These are phyloP conservation scores for Athalia circularis DNA, from an alignment of 2,888 invertebrate species.

Conservation along the genomic window DNA sequence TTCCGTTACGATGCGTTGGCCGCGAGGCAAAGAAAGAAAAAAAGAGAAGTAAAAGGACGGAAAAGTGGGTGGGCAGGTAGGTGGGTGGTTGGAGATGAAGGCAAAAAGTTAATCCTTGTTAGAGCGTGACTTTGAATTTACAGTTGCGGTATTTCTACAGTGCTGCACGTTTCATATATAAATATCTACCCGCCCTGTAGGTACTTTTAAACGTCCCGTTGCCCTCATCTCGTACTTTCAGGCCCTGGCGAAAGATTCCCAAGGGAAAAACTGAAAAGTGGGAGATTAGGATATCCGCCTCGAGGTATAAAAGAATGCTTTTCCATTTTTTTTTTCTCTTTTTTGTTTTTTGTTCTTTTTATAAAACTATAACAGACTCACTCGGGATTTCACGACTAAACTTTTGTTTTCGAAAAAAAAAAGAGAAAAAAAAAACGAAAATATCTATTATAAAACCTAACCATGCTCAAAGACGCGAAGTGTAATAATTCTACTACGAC, in stretches of 20 bases:
- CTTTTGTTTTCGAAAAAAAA: too few relatives aligned
- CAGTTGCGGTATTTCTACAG: background rate
- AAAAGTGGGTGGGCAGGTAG: background rate
- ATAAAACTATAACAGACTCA: too few relatives aligned
- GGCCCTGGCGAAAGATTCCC: background rate
- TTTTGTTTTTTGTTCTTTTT: too few relatives aligned
- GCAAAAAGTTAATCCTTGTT: conserved; percentile 45
- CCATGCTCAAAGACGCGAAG: too few relatives aligned
- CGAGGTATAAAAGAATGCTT: background rate
- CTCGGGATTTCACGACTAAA: too few relatives aligned
- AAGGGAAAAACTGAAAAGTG: background rate
- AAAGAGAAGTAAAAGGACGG: background rate
- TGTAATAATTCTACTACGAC: too few relatives aligned
- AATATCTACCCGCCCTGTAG: background rate
- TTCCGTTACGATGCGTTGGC: background rate
- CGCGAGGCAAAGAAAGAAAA: conserved; percentile 25
- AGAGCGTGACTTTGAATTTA: conserved; percentile 41
- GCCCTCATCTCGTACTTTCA: background rate
- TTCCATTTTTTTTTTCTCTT: too few relatives aligned
- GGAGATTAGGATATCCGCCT: background rate
- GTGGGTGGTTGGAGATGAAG: conserved; percentile 6
- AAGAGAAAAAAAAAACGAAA: too few relatives aligned
- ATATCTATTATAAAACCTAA: too few relatives aligned
- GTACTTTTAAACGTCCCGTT: background rate
- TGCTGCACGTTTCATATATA: background rate